Evolutionary conservation across 2,888 invertebrate species (phyloP).

Genomic region (Chloroclysta siterata): DNA sequence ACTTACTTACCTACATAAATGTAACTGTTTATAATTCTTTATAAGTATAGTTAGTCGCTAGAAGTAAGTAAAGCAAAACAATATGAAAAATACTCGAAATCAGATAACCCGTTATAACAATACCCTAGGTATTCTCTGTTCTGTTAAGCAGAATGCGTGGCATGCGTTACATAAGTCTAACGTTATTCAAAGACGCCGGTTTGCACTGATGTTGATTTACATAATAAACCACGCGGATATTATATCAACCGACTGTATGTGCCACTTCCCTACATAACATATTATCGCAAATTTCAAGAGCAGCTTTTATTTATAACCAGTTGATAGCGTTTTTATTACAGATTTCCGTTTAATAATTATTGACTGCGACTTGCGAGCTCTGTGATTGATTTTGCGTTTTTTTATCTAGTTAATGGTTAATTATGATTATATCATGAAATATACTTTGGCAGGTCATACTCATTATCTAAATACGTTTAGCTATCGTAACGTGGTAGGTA

Average conservation of each 20-base stretch:
- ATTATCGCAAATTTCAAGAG: conserved; percentile 40
- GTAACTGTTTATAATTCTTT: too few species aligned
- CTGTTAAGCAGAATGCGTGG: conserved; percentile 41
- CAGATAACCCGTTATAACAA: not conserved
- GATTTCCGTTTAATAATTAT: not conserved
- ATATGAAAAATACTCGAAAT: too few species aligned
- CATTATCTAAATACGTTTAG: too few species aligned
- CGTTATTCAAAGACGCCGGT: conserved; percentile 42
- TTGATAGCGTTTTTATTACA: conserved; percentile 19
- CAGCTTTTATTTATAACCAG: conserved; percentile 35
- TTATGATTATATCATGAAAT: not conserved
- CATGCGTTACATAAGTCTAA: conserved; percentile 49
- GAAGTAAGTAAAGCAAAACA: too few species aligned
- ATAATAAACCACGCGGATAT: conserved; percentile 55
- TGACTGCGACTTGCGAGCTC: not conserved
- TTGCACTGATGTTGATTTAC: conserved; percentile 45
- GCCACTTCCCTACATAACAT: conserved; percentile 51
- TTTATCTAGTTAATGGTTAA: not conserved
- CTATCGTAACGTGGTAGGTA: too few species aligned
- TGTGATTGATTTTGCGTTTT: conserved; percentile 8
- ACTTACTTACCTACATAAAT: too few species aligned
- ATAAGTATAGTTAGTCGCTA: too few species aligned
- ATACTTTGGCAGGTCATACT: too few species aligned
- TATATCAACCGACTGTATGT: conserved; percentile 46
- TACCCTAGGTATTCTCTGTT: not conserved